Conservation (phyloP, 2,888 invertebrate species). For the Rotaria macrura region DNA sequence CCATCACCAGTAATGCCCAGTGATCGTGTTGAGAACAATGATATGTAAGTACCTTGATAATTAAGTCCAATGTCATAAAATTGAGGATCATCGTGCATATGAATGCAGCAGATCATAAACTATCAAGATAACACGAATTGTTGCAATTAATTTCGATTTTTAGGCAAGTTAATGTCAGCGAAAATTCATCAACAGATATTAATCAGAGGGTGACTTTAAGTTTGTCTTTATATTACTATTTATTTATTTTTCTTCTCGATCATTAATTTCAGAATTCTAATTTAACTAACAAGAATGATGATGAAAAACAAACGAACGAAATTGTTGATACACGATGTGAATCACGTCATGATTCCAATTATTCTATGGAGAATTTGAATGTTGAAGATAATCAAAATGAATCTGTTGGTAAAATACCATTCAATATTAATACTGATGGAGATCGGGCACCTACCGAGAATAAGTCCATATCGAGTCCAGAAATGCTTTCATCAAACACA, state of each 20-base stretch:
- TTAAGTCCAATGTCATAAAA: no score
- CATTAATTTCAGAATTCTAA: not conserved
- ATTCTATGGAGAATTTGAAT: not conserved
- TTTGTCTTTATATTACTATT: no score
- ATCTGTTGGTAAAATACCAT: no score
- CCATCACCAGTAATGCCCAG: not conserved
- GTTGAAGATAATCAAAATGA: not conserved
- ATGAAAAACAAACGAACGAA: not conserved
- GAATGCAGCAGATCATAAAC: no score
- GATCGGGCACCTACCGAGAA: no score
- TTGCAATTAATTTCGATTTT: not conserved
- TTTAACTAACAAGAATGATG: not conserved
- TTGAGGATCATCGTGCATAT: no score
- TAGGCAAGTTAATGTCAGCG: not conserved
- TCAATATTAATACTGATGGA: not conserved
- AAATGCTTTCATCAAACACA: no score
- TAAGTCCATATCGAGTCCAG: not conserved
- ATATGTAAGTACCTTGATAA: not conserved
- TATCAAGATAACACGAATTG: no score
- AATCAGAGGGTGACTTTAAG: not conserved
- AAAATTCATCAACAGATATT: not conserved
- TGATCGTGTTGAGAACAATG: not conserved
- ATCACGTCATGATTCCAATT: not conserved
- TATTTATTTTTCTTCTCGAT: not conserved
- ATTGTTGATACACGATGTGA: not conserved